Evolutionary conservation across 2,888 invertebrate species (phyloP), one percentile per base, ranked within the genome.

Genomic region (Brenthis hecate): DNA sequence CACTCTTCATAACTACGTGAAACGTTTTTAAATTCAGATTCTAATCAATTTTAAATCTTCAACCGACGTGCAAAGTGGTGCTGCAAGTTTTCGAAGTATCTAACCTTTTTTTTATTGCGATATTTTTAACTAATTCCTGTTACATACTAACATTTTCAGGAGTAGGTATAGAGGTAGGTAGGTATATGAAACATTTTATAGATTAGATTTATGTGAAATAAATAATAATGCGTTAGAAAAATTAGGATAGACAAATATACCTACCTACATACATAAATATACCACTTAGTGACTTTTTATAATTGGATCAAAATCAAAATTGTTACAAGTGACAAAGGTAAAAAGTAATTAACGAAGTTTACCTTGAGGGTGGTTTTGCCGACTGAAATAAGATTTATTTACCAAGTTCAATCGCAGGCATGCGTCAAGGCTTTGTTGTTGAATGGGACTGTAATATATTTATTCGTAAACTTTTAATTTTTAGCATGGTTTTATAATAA

Each of bases 371-470:
- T 55, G 67, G 56, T 56, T 72, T 68, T 50, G 57, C 55, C 71
- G 65, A 66, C 58, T 70, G 74, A 72, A 73, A 76, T 74, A 72
- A 71, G 77, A 72, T 75, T 76, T 78, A 76, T 87, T 86, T 87
- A 85, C 84, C 83, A 85, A 84, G 85, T 85, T 87, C 85, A 88
- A 87, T 86, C 80, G 78, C 69, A 75, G 74, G 78, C 83, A 82
- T 16, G 81, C 77, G 79, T 56, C 63, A 51, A 48, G 67, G 65
- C 65, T 55, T 66, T 72, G 63, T 55, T 67, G 68, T 71, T 61
- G 63, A 71, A 58, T 32, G 56, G 63, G 63, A 48, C 48, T 68
- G 14, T 62, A 54, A 69, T 51, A 65, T 65, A 65, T 65, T 70
- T 51, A 54, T 32, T 65, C 32, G 2, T 50, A 50, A 50, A 50